phyloP scores from a whole-genome alignment of 2,888 invertebrate genomes.

The Synanthedon andrenaeformis region DNA sequence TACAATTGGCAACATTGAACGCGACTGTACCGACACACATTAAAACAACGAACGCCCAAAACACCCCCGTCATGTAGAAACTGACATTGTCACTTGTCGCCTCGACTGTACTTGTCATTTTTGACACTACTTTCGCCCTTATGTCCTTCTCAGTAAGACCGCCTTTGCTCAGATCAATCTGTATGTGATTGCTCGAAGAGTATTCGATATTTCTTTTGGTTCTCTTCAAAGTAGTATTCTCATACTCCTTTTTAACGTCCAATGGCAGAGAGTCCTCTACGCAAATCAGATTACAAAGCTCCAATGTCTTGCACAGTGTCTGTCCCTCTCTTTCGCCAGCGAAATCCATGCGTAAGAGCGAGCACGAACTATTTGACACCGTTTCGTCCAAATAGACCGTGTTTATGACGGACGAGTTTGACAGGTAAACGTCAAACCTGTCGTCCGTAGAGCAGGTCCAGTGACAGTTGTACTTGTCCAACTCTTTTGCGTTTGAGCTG shows the following conservation, averaged over 20 bases:
- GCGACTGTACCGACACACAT: constrained; percentile 82
- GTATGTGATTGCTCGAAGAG: constrained; percentile 5
- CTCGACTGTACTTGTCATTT: constrained; percentile 4
- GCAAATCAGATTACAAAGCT: constrained; percentile 42
- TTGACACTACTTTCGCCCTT: constrained; percentile 8
- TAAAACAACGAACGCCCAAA: constrained; percentile 80
- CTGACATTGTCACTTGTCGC: constrained; percentile 10
- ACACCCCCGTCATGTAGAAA: constrained; percentile 72
- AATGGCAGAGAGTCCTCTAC: constrained; percentile 17
- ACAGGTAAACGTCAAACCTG: constrained; percentile 37
- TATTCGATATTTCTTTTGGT: constrained; percentile 13
- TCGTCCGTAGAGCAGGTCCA: constrained; percentile 40
- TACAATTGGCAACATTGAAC: constrained; percentile 86
- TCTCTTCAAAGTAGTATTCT: constrained; percentile 11
- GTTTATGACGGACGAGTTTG: constrained; percentile 30
- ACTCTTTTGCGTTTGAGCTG: constrained; percentile 11
- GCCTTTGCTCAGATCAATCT: constrained; percentile 9
- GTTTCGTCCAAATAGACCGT: constrained; percentile 34
- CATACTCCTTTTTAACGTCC: constrained; percentile 1
- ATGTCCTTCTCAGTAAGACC: constrained; percentile 6
- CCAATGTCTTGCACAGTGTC: constrained; percentile 32
- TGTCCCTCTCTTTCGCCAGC: constrained; percentile 28
- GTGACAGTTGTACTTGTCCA: constrained; percentile 45
- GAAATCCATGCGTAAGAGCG: constrained; percentile 38
- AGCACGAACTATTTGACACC: constrained; percentile 37